These are phyloP conservation scores for Catonia carolina DNA, from an alignment of 2,888 invertebrate genomes.

Conservation along the genomic window DNA sequence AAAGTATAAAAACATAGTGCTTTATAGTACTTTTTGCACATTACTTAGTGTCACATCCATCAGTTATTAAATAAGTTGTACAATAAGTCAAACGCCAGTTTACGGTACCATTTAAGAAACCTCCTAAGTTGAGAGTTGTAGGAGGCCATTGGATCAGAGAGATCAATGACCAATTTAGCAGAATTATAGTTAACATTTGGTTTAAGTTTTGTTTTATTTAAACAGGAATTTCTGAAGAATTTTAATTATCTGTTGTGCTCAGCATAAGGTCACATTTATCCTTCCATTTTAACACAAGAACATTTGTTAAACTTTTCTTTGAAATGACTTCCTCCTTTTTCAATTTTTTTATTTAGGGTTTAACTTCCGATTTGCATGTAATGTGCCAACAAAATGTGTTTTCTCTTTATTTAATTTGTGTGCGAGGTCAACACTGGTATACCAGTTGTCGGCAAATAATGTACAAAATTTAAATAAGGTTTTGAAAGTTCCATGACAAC, in stretches of 20 bases:
- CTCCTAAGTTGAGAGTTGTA: no score
- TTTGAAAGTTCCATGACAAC: constrained; percentile 12
- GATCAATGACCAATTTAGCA: no score
- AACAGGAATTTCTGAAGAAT: not conserved
- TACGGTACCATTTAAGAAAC: not conserved
- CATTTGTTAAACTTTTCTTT: not conserved
- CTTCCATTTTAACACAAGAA: not conserved
- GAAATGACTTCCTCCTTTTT: no score
- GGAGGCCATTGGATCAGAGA: no score
- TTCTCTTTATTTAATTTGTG: not conserved
- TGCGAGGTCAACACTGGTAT: constrained; percentile 20
- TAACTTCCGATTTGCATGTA: not conserved
- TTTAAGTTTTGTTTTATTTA: not conserved
- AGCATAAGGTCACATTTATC: not conserved
- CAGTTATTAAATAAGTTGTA: not conserved
- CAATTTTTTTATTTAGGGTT: not conserved
- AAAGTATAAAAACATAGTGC: no score
- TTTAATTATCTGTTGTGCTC: not conserved
- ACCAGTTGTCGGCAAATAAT: constrained; percentile 10
- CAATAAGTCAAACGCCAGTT: not conserved
- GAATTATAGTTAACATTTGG: no score
- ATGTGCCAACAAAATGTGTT: constrained; percentile 18
- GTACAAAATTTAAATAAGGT: constrained; percentile 1
- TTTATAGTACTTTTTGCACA: not conserved
- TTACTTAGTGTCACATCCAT: not conserved